Base-by-base conservation (phyloP, 2,888 invertebrate genomes). In the Ischnura elegans region DNA sequence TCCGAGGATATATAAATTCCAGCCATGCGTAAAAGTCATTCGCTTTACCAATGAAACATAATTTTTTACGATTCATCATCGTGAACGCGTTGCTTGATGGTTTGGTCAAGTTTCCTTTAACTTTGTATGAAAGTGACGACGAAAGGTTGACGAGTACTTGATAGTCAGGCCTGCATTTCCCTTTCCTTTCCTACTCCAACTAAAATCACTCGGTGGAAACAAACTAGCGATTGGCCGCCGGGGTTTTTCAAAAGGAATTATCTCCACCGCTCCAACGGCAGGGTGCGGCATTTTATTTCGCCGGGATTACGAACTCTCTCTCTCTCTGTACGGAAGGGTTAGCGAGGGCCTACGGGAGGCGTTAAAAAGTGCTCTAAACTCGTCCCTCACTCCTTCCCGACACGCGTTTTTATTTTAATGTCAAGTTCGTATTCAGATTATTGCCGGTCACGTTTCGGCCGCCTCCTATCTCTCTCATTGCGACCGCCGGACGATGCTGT, bases 341-440 rank as follows among this genome's bases (percentile, higher is more conserved):
- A 36, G 29, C 25, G 85, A 85, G 85, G 21, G n/a, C n/a, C n/a
- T 19, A 10, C 5, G 86, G 25, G 45, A 86, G 36, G 45, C 90
- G 87, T 76, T 76, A 36, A 76, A 16, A 36, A 29, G 29, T 36
- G 25, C 36, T 76, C 76, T 13, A 55, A 29, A 4, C 90, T 36
- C 61, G 25, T 25, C n/a, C 61, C 43, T 61, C 42, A 42, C 51
- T 90, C 43, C 61, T 87, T 87, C 25, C 61, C 61, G 29, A 76
- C n/a, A n/a, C 76, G 36, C 76, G 36, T 76, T 76, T 61, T 42
- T 66, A 55, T 61, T 90, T 61, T 61, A 55, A 90, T 43, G 90
- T 90, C 90, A 90, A 90, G 61, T 90, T 90, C 90, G 43, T 90
- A 90, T 61, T 90, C 90, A 66, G 61, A 90, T 90, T 90, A 90